Evolutionary conservation across 2,113 vertebrate species (phyloP).

Genomic region (Dasyurus viverrinus): DNA sequence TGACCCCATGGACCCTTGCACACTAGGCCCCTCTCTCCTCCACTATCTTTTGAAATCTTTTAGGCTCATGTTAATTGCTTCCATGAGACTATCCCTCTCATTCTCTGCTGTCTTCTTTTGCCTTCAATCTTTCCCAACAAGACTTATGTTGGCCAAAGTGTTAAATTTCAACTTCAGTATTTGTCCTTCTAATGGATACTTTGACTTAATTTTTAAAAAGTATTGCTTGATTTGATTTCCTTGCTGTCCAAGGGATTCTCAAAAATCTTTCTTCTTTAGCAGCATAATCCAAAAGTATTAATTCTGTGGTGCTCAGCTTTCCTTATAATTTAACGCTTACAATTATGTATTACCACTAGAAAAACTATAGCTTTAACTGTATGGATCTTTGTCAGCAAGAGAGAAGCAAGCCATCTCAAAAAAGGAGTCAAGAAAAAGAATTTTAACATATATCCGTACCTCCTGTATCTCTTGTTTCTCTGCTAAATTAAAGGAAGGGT

Average conservation of each 20-base stretch:
- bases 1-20: not conserved
- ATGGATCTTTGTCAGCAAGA: not conserved
- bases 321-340: not conserved
- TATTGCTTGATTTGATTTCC: not conserved
- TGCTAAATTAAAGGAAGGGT: not conserved
- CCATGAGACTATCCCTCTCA: not conserved
- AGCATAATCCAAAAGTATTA: not conserved
- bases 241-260: not conserved
- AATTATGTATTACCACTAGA: not conserved
- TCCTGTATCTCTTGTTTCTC: not conserved
- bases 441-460: not conserved
- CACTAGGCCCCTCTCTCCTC: not conserved
- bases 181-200: not conserved
- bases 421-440: not conserved
- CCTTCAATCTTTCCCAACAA: not conserved
- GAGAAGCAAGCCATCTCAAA: not conserved
- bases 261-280: not conserved
- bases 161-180: not conserved
- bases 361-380: not conserved
- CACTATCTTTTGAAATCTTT: not conserved
- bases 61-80: not conserved
- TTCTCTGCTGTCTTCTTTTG: not conserved
- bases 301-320: not conserved
- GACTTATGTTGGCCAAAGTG: not conserved
- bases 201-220: not conserved